These are phyloP conservation scores for Rapana venosa DNA, from an alignment of 2,888 invertebrate genomes.

Conservation along the genomic window DNA sequence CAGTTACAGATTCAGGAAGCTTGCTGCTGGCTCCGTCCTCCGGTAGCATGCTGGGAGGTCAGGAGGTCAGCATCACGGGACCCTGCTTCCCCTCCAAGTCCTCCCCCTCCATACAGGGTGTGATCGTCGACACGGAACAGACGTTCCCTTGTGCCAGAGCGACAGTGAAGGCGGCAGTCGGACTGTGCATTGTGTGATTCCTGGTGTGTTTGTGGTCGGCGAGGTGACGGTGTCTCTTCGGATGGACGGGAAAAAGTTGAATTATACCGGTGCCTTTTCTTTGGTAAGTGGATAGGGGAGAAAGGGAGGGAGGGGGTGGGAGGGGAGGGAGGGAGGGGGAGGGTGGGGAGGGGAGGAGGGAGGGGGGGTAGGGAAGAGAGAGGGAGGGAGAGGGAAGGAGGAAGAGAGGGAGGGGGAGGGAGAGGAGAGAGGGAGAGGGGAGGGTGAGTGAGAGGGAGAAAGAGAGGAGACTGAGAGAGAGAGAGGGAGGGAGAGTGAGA, in stretches of 20 bases:
- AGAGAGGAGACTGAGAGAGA: too few species aligned
- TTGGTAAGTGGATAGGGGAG: not conserved
- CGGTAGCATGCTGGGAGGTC: slow-evolving; percentile 63
- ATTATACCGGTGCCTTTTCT: slow-evolving; percentile 54
- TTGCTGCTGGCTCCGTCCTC: slow-evolving; percentile 50
- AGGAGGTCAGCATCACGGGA: slow-evolving; percentile 58
- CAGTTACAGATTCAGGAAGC: slow-evolving; percentile 40
- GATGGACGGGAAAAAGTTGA: slow-evolving; percentile 51
- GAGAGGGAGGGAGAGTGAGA: too few species aligned
- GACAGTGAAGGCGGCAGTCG: slow-evolving; percentile 31
- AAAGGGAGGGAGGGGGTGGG: not conserved
- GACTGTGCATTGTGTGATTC: slow-evolving; percentile 59
- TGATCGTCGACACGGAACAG: slow-evolving; percentile 54
- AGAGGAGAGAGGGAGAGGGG: too few species aligned
- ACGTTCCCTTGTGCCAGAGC: slow-evolving; percentile 55
- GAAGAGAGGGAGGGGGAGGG: not conserved
- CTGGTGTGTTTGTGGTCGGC: slow-evolving; percentile 62
- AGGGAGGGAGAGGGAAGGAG: not conserved
- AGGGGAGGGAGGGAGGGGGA: not conserved
- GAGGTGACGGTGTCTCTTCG: slow-evolving; percentile 50
- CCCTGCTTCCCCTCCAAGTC: slow-evolving; percentile 58
- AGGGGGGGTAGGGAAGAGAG: not conserved
- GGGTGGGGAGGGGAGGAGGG: not conserved
- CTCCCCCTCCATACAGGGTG: slow-evolving; percentile 47
- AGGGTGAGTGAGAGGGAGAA: too few species aligned